Base-by-base conservation (phyloP, 2,888 invertebrate species). In the Amiota minor region DNA sequence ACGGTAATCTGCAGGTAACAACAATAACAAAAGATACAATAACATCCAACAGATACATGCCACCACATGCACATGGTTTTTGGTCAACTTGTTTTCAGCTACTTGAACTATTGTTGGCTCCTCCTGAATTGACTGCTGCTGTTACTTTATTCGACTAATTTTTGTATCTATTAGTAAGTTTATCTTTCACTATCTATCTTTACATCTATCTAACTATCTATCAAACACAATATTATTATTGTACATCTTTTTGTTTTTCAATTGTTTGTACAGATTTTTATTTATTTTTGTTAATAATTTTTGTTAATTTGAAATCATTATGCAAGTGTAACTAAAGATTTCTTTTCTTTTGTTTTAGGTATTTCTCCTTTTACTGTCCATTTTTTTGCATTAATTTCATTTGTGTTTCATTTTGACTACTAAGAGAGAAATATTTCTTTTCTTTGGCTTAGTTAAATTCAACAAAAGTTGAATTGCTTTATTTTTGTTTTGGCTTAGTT, bases 111-210 rank as follows among this genome's bases (percentile, higher is more conserved):
- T 18, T 18, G 62, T 35, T 62, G 62, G 3, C 23, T 12, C n/a
- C 53, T 53, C n/a, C 53, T 53, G 9, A 50, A n/a, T 55, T 55
- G 18, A 55, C 35, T 72, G 53, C 35, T 65, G 35, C 64, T 79
- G 81, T 82, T 70, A 76, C 74, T 59, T 59, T 59, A 59, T 59
- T 20, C 59, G 59, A 18, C 59, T 59, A 23, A 9, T 18, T 23
- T 35, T 35, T 61, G 72, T 67, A 53, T 56, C 49, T 68, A 49
- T 53, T 53, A 59, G 59, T 59, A 6, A 46, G 46, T 64, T 75
- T 35, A 35, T 35, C 35, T 35, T 35, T 35, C 35, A 35, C 35
- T 35, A 35, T 35, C 35, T 65, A 65, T 65, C 47, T 65, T 16
- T 18, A 59, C 14, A 59, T 35, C 35, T 18, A 20, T 65, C 16